A percentile compares a stretch with the other conserved stretches of the same genome.
phyloP scores from a whole-genome alignment of 2,113 vertebrate species.

The Manacus vitellinus region DNA sequence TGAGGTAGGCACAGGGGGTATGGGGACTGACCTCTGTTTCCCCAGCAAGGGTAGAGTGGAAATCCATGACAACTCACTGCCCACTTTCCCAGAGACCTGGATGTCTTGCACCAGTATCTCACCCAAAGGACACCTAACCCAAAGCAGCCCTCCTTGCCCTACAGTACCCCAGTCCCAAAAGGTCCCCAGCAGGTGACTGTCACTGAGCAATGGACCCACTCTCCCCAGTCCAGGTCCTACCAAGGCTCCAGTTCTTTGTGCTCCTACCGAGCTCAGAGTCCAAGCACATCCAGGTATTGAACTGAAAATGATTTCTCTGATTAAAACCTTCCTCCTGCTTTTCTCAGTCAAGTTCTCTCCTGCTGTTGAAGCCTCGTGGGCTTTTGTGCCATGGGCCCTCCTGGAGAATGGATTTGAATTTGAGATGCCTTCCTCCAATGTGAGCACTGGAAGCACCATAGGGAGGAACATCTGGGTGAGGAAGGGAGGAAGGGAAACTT shows the following conservation, averaged over 20 bases:
- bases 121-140: not conserved
- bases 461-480: not conserved
- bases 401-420: not conserved
- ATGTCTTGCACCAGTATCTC: not conserved
- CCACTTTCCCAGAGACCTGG: not conserved
- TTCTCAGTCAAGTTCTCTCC: not conserved
- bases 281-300: not conserved
- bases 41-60: not conserved
- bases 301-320: not conserved
- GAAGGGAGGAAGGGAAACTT: not conserved
- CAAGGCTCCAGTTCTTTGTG: not conserved
- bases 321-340: not conserved
- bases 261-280: not conserved
- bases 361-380: not conserved
- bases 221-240: not conserved
- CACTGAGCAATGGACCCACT: not conserved
- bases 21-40: not conserved
- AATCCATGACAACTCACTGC: not conserved
- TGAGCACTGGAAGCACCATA: not conserved
- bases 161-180: not conserved
- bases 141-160: not conserved
- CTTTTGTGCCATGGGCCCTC: not conserved
- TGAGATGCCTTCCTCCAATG: not conserved
- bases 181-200: not conserved
- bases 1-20: fast-evolving